Base-by-base conservation (phyloP, 1,140 invertebrate genomes). In the Tetramorium simillimum region DNA sequence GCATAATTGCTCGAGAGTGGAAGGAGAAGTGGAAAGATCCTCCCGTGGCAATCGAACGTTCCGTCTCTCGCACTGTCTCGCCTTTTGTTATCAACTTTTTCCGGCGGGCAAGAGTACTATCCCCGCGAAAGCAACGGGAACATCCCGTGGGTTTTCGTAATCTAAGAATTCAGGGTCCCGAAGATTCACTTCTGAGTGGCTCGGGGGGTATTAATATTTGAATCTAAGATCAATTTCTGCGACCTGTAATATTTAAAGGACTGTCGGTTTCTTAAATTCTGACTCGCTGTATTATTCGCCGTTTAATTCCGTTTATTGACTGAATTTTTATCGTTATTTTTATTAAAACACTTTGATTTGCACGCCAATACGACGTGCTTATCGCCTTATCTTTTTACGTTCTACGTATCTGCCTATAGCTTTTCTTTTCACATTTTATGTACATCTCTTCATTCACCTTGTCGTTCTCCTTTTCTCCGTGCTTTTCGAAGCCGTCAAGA, bases 1-100 rank as follows among this genome's bases (percentile, higher is more conserved):
- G 92, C 89, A 92, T 93, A 94, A 94, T 93, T 93, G 92, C 88
- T 86, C 69, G 84, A 90, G 89, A 87, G 89, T 87, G 88, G 84
- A 90, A 80, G 49, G 85, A 82, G 65, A 69, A 88, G 82, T 16
- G 72, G 46, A 78, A 33, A 89, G 87, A 81, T 91, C 75, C 76
- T 70, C 77, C 73, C 87, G 14, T 85, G 51, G 77, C 90, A 86
- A 89, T 90, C 90, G 90, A 89, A 89, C 77, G 49, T 88, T 85
- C 69, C 21, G 40, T 37, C 43, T 24, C 28, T 9, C 43, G 21
- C 56, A 53, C 76, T 87, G 73, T 90, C 82, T 86, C 77, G 12
- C 40, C 21, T 87, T 81, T 84, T 76, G 77, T 80, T 46, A 6
- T 7, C 65, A 46, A 72, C 37, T 56, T 76, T 70, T 43, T 84